Evolutionary conservation across 1,140 invertebrate species (phyloP).

Genomic region (Brachionus rubens): DNA sequence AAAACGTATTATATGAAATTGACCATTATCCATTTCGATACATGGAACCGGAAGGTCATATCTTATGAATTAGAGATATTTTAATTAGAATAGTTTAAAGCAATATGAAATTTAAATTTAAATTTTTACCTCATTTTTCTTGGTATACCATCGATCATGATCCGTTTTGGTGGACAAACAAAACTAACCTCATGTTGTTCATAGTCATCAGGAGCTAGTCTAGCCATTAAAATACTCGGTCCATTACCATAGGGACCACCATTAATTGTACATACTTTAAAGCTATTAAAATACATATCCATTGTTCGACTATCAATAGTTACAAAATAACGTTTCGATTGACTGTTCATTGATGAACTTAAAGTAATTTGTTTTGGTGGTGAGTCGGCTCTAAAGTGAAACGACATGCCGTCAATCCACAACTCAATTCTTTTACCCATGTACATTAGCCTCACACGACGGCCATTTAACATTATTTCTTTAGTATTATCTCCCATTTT

Average conservation of each 20-base stretch:
- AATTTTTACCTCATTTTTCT: conserved; percentile 44
- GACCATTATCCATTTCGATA: conserved; percentile 56
- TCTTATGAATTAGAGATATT: no score
- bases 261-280: conserved; percentile 33
- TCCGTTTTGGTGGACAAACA: conserved; percentile 36
- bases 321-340: conserved; percentile 11
- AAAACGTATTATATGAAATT: conserved; percentile 70
- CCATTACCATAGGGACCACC: conserved; percentile 20
- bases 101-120: no score
- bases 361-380: conserved; percentile 35
- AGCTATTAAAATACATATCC: conserved; percentile 46
- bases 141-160: conserved; percentile 33
- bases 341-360: background rate
- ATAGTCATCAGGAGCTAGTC: conserved; percentile 15
- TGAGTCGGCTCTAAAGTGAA: conserved; percentile 40
- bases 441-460: conserved; percentile 35
- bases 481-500: conserved; percentile 45
- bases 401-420: conserved; percentile 36
- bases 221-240: background rate
- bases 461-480: conserved; percentile 36
- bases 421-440: conserved; percentile 38
- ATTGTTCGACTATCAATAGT: conserved; percentile 33
- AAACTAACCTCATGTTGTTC: conserved; percentile 41
- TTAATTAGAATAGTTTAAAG: background rate
- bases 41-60: conserved; percentile 43